These are phyloP conservation scores for Parambassis ranga DNA, from an alignment of 2,797 vertebrate genomes.

Conservation along the genomic window DNA sequence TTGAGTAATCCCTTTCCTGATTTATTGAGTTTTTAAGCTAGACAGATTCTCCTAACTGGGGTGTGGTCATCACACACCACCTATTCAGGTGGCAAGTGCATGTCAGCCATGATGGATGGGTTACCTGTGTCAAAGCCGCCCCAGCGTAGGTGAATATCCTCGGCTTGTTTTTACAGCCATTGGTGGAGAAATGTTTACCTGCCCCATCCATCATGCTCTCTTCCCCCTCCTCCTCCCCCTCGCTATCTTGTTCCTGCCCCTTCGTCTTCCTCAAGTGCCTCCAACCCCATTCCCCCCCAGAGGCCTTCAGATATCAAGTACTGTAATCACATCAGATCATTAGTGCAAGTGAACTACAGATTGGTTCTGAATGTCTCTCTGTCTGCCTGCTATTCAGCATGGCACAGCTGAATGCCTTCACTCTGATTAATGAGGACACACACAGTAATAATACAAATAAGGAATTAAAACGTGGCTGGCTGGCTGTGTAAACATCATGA, in stretches of 20 bases:
- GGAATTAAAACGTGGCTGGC: slow-evolving; percentile 67
- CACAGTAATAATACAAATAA: slow-evolving; percentile 76
- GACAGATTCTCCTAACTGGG: slow-evolving; percentile 37
- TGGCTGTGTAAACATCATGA: slow-evolving; percentile 77
- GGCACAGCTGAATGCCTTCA: slow-evolving; percentile 75
- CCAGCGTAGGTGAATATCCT: slow-evolving; percentile 16
- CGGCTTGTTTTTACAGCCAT: slow-evolving; percentile 65
- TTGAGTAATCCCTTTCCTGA: slow-evolving; percentile 34
- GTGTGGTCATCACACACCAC: slow-evolving; percentile 42
- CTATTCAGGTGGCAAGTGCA: slow-evolving; percentile 63
- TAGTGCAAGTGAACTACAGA: slow-evolving; percentile 54
- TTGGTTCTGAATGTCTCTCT: slow-evolving; percentile 12
- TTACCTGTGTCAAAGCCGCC: slow-evolving; percentile 33
- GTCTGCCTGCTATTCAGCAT: slow-evolving; percentile 18
- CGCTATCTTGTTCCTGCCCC: slow-evolving; percentile 23
- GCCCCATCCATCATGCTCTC: slow-evolving; percentile 71
- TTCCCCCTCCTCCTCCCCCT: slow-evolving; percentile 12
- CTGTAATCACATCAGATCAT: slow-evolving; percentile 60
- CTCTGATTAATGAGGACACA: slow-evolving; percentile 76
- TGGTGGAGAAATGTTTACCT: slow-evolving; percentile 71
- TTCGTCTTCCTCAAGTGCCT: slow-evolving; percentile 40
- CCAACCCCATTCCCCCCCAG: slow-evolving; percentile 15
- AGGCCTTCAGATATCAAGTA: slow-evolving; percentile 39
- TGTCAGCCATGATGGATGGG: slow-evolving; percentile 67
- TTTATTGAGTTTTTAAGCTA: slow-evolving; percentile 32